Conservation (phyloP, 2,888 invertebrate genomes). For the Cephonodes hylas region DNA sequence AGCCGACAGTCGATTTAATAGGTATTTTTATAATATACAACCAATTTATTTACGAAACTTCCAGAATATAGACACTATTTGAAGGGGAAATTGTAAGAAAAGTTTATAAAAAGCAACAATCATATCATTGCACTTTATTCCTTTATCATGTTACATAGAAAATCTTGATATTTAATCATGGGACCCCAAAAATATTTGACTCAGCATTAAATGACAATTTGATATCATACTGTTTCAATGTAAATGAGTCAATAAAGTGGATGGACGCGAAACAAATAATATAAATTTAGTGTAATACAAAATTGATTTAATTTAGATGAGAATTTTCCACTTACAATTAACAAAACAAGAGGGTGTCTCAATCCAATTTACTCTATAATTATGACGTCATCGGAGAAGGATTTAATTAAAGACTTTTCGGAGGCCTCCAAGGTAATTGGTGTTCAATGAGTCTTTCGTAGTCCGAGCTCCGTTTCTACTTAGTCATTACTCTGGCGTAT, state of each 20-base stretch:
- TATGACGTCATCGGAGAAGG: slow-evolving; percentile 80
- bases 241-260: not conserved
- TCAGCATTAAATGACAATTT: not conserved
- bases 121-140: too few species aligned
- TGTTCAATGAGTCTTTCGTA: slow-evolving; percentile 79
- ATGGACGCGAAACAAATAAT: not conserved
- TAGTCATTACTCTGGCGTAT: slow-evolving; percentile 62
- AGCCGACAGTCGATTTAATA: too few species aligned
- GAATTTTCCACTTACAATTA: slow-evolving; percentile 70
- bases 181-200: too few species aligned
- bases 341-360: slow-evolving; percentile 72
- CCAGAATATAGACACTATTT: too few species aligned
- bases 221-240: too few species aligned
- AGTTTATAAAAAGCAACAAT: too few species aligned
- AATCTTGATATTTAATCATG: too few species aligned
- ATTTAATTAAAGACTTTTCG: slow-evolving; percentile 79
- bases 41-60: too few species aligned
- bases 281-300: slow-evolving; percentile 16
- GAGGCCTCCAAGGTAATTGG: slow-evolving; percentile 76
- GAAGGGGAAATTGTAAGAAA: too few species aligned
- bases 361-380: slow-evolving; percentile 77
- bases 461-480: slow-evolving; percentile 64
- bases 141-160: too few species aligned
- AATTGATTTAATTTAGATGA: slow-evolving; percentile 62
- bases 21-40: too few species aligned